A percentile compares a stretch with the other conserved stretches of the same genome.
Conservation (phyloP, 30 jellyfish, hydroid and myxozoan genomes). For the Clytia hemisphaerica region DNA sequence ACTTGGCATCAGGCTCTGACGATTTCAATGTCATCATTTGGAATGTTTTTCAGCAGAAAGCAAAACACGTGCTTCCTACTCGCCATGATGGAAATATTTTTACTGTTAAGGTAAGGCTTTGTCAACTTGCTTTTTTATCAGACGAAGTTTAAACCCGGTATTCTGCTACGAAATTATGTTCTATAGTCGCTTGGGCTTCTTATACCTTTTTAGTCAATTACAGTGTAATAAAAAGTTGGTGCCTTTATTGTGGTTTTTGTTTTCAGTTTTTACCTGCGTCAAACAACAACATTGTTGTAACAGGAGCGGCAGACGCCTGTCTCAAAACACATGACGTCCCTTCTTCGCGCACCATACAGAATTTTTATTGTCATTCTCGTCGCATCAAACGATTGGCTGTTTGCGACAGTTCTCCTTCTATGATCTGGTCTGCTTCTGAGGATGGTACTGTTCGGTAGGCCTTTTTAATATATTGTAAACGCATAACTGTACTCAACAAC, state of each 20-base stretch:
- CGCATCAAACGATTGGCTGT: slow-evolving; percentile 88
- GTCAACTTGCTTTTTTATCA: neutral
- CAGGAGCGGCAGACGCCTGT: slow-evolving; percentile 94
- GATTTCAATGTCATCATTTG: slow-evolving; percentile 79
- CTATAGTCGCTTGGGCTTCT: neutral
- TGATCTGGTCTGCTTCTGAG: slow-evolving; percentile 95
- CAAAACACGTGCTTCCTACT: slow-evolving; percentile 43
- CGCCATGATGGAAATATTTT: slow-evolving; percentile 91
- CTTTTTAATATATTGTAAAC: too few species aligned
- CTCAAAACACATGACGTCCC: slow-evolving; percentile 47
- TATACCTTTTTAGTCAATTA: too few species aligned
- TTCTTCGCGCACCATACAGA: slow-evolving; percentile 60
- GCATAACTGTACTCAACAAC: too few species aligned
- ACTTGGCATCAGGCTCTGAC: slow-evolving; percentile 93
- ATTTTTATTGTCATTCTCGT: slow-evolving; percentile 72
- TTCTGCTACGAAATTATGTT: neutral
- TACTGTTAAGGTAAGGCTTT: slow-evolving; percentile 77
- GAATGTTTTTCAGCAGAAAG: slow-evolving; percentile 59
- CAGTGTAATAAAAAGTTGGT: too few species aligned
- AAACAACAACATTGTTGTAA: slow-evolving; percentile 54
- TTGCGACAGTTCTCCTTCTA: slow-evolving; percentile 63
- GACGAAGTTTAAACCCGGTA: neutral
- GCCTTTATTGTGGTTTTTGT: neutral
- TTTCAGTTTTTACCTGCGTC: slow-evolving; percentile 75
- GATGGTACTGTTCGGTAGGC: slow-evolving; percentile 95